Evolutionary conservation across 2,888 invertebrate species (phyloP).

Genomic region (Acrobasis suavella): DNA sequence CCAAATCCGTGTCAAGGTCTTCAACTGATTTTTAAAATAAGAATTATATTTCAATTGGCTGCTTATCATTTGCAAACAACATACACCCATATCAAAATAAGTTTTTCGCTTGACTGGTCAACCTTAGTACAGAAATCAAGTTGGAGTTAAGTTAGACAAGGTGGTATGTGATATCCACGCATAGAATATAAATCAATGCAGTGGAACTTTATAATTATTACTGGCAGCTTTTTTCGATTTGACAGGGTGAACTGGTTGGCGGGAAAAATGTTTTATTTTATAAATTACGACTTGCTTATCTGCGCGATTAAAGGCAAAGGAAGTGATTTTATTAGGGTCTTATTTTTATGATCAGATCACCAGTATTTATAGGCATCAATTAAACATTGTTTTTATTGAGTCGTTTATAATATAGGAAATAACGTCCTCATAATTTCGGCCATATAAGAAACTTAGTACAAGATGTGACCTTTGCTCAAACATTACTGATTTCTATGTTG

Average conservation of each 20-base stretch:
- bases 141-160: conserved; percentile 14
- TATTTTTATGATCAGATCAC: conserved; percentile 18
- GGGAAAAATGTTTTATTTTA: conserved; percentile 34
- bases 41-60: conserved; percentile 47
- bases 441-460: not conserved
- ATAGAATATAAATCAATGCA: conserved; percentile 38
- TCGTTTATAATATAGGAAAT: conserved; percentile 2
- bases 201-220: conserved; percentile 37
- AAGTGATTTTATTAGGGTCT: conserved; percentile 26
- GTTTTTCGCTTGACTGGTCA: not conserved
- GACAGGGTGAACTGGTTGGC: conserved; percentile 43
- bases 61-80: conserved; percentile 22
- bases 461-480: not conserved
- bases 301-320: conserved; percentile 29
- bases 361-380: conserved; percentile 11
- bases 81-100: conserved; percentile 37
- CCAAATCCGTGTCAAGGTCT: conserved; percentile 68
- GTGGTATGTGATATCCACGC: conserved; percentile 26
- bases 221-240: conserved; percentile 36
- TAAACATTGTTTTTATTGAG: conserved; percentile 7
- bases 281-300: conserved; percentile 31
- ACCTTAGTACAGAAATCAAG: not conserved
- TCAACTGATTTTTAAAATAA: conserved; percentile 71
- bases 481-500: not conserved
- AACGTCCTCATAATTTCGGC: conserved; percentile 3